Evolutionary conservation across 2,113 vertebrate species (phyloP), one percentile per base, ranked within the genome.

Genomic region (Ranitomeya imitator): DNA sequence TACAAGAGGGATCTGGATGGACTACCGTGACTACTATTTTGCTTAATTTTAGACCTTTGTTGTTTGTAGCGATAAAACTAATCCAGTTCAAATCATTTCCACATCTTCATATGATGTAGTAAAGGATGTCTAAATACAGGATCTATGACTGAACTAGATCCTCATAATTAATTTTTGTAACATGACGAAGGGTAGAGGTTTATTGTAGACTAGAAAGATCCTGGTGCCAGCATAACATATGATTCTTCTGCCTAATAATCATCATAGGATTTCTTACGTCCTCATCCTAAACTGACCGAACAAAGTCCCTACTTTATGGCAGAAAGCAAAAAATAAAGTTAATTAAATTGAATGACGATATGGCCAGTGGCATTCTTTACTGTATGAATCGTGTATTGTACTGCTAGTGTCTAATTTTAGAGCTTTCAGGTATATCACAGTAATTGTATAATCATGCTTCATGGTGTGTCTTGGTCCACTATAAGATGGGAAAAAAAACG

Each of bases 231-330:
- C 26, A 18, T 18, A 74, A 3, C 14, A 23, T 81, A 57, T 80
- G 55, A 80, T 55, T 80, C 26, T 55, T 21, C 21, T 60, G 19
- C 0, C 16, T 74, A 85, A 85, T 85, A 57, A 45, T 8, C 26
- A 59, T 55, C 67, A 76, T 57, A 76, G 21, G 71, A 60, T 21
- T 15, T 13, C 55, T 60, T 19, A 73, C 73, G 26, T 77, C 18
- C 14, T n/a, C 12, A 12, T 60, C 4, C 18, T 23, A 21, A 13
- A 1, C 14, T 23, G 9, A 14, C 11, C 45, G 45, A 54, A 79
- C 85, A 86, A 78, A 78, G 73, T 52, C 21, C 18, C 69, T 78
- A 21, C 31, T 63, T 26, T 86, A 57, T 77, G 13, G 45, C 57
- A 78, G 55, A 77, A n/a, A 74, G 69, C 63, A 52, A 31, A 76